Base-by-base conservation (phyloP, 2,113 vertebrate species). In the Psilopsiagon aurifrons region DNA sequence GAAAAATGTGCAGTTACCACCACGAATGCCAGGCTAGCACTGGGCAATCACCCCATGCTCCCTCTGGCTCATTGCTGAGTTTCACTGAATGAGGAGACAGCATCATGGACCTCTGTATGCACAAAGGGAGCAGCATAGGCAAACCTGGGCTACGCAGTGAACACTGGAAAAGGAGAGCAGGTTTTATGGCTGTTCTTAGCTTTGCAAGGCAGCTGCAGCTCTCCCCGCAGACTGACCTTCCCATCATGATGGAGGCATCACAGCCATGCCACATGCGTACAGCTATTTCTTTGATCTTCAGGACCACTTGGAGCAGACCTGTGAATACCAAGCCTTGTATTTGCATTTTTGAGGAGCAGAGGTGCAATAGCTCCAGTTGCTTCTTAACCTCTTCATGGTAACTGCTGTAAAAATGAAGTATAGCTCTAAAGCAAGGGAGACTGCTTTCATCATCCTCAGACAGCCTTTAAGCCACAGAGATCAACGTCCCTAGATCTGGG, bases 31-130 rank as follows among this genome's bases (percentile, higher is more conserved):
- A 62, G 66, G 46, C 49, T 75, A 37, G 41, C 49, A 57, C n/a
- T 1, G 23, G 59, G 49, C 0, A 0, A 62, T 52, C 35, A 28
- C 43, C 31, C 18, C 0, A 1, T 1, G 2, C n/a, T 76, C 54
- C 33, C 35, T 46, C 39, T 13, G 0, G 35, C 22, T 69, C 76
- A 29, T 20, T 35, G 33, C 8, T 2, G 3, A 10, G 17, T 3
- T 0, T 14, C 22, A 25, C 17, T 2, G 1, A 29, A 25, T 0
- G 1, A 13, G 68, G 15, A 52, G 23, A 23, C 47, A 73, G 31
- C 33, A 41, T 67, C 6, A 12, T 0, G 0, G 41, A 69, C 25
- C 80, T 44, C 71, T 41, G 11, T 6, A 19, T 74, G 52, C 20
- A 31, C 35, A 19, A 70, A 69, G 17, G 24, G 33, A 59, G 11